phyloP scores from a whole-genome alignment of 2,888 invertebrate genomes.

The Zygogramma bicolorata region DNA sequence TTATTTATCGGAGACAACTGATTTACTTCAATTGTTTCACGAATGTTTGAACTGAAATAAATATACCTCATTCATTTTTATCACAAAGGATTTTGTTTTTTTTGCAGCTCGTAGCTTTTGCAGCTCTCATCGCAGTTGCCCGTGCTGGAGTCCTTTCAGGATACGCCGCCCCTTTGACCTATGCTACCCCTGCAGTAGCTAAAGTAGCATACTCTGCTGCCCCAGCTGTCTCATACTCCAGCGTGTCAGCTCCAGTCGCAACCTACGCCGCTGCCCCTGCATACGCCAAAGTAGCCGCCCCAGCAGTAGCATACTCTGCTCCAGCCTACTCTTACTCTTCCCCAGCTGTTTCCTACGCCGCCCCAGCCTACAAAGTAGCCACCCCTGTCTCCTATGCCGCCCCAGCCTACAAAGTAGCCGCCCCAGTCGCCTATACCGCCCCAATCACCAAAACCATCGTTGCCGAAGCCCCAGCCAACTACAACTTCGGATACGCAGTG shows the following conservation, averaged over 20 bases:
- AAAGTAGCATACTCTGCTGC: slow-evolving; percentile 22
- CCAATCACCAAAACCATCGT: too few species aligned
- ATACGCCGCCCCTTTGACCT: neutral
- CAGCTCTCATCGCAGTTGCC: slow-evolving; percentile 26
- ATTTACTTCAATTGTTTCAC: neutral
- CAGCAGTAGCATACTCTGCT: too few species aligned
- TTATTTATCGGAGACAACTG: slow-evolving; percentile 8
- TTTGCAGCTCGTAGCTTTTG: neutral
- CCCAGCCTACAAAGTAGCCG: too few species aligned
- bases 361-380: too few species aligned
- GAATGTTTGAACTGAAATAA: neutral
- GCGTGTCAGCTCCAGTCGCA: slow-evolving; percentile 17
- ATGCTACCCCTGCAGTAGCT: neutral
- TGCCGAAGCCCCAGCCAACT: too few species aligned
- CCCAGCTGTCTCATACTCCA: slow-evolving; percentile 30
- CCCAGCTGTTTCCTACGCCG: too few species aligned
- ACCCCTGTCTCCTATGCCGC: too few species aligned
- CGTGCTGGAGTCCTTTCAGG: slow-evolving; percentile 10
- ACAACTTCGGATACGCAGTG: slow-evolving; percentile 55
- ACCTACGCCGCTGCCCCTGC: neutral
- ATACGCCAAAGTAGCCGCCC: neutral
- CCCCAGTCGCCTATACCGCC: too few species aligned
- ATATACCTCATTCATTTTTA: too few species aligned
- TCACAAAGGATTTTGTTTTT: neutral
- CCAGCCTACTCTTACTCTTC: too few species aligned